A percentile compares a stretch with the other conserved stretches of the same genome.
phyloP scores from a whole-genome alignment of 1,140 invertebrate genomes.

The Bombus pyrosoma region DNA sequence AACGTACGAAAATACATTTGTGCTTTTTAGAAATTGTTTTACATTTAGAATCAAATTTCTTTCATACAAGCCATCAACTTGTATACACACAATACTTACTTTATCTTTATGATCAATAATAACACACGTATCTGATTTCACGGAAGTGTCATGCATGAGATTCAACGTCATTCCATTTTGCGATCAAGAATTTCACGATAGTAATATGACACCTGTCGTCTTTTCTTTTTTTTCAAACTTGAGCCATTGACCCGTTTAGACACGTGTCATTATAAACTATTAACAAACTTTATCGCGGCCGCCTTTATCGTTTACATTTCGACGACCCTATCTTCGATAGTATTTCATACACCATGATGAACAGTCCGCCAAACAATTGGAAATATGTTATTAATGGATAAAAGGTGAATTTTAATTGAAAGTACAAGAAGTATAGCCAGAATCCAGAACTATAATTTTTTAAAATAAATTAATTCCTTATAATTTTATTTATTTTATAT shows the following conservation, averaged over 20 bases:
- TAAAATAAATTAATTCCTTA: background rate
- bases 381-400: slow-evolving; percentile 6
- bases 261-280: slow-evolving; percentile 45
- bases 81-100: background rate
- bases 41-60: background rate
- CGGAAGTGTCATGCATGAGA: slow-evolving; percentile 47
- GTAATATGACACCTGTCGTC: slow-evolving; percentile 40
- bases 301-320: background rate
- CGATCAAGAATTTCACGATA: slow-evolving; percentile 23
- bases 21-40: background rate
- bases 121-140: slow-evolving; percentile 31
- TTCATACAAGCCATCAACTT: background rate
- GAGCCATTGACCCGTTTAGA: slow-evolving; percentile 49
- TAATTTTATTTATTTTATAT: background rate
- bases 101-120: slow-evolving; percentile 31
- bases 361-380: background rate
- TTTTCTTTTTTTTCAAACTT: slow-evolving; percentile 21
- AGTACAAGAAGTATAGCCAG: background rate
- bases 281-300: background rate
- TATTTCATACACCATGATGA: background rate
- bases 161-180: slow-evolving; percentile 23
- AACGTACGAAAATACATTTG: background rate
- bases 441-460: background rate
- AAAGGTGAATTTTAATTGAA: slow-evolving; percentile 31
- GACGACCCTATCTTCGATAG: background rate